Evolutionary conservation across 2,113 vertebrate genomes (phyloP), one percentile per base, ranked within the genome.

Genomic region (Hemicordylus capensis): DNA sequence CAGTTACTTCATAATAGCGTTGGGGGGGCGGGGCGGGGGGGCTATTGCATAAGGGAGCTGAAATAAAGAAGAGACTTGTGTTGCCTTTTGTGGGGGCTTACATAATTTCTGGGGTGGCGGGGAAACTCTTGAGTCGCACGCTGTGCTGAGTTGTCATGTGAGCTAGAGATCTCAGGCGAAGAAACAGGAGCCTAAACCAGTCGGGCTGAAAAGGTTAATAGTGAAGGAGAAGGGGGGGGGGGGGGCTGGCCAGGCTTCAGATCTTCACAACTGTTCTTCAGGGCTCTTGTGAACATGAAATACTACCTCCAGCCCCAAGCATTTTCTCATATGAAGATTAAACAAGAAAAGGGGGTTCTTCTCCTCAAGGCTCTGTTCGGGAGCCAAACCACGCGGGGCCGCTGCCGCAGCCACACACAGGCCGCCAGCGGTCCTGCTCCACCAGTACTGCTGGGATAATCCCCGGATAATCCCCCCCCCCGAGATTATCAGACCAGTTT

Each of bases 161-260:
- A 81, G 67, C 58, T 66, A 56, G 73, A 75, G 73, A 34, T 54
- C 31, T 14, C 73, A 51, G 1, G 66, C 19, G 51, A 20, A 1
- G 17, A 37, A 19, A 17, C 5, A 34, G 31, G 24, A 1, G 3
- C 15, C 59, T 3, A 80, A 12, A 26, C 42, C 20, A 51, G n/a
- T 39, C 6, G 1, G 79, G 8, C 9, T 11, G 14, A 1, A n/a
- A 48, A 56, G 70, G 54, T 61, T 12, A 70, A 24, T 54, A 2
- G 10, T 6, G 10, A 14, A 54, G 51, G 28, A 39, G 76, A 83
- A 81, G 54, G 81, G 14, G n/a, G n/a, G n/a, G n/a, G n/a, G n/a
- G n/a, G 70, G 88, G 39, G 78, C 51, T 76, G 90, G 81, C 77
- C 42, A 2, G 15, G 39, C 37, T 88, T 89, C 92, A 87, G 86